Conservation (phyloP, 2,113 vertebrate species). For the Platycercus adscitus region DNA sequence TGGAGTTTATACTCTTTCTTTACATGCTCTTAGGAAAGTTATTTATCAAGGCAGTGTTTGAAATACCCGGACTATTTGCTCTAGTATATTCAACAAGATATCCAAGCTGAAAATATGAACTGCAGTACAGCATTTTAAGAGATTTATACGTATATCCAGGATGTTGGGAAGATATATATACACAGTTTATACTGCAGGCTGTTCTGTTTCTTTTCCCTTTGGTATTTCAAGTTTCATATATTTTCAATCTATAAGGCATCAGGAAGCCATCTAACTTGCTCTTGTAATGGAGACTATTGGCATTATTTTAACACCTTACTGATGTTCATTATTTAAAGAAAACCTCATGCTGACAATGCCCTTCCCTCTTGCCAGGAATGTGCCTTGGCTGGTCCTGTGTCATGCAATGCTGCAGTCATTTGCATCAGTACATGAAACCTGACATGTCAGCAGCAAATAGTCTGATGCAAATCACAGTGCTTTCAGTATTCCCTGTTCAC, state of each 20-base stretch:
- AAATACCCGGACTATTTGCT: background rate
- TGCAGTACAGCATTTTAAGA: background rate
- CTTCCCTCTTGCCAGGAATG: background rate
- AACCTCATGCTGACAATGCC: background rate
- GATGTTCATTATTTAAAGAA: background rate
- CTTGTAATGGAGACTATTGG: background rate
- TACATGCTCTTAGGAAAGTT: background rate
- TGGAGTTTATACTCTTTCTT: background rate
- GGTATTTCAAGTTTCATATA: background rate
- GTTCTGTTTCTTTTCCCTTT: background rate
- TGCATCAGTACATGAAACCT: background rate
- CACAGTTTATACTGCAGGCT: background rate
- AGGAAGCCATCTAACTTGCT: background rate
- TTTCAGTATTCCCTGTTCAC: accelerated
- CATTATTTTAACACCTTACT: background rate
- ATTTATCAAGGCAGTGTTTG: background rate
- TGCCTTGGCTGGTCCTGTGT: background rate
- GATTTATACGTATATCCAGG: background rate
- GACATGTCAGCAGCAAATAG: background rate
- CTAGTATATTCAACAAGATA: background rate
- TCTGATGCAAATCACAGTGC: accelerated
- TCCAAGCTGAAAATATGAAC: background rate
- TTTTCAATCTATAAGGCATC: background rate
- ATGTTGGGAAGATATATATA: accelerated
- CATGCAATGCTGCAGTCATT: accelerated